Evolutionary conservation across 2,113 vertebrate genomes (phyloP), one percentile per base, ranked within the genome.

Genomic region (Bombycilla garrulus): DNA sequence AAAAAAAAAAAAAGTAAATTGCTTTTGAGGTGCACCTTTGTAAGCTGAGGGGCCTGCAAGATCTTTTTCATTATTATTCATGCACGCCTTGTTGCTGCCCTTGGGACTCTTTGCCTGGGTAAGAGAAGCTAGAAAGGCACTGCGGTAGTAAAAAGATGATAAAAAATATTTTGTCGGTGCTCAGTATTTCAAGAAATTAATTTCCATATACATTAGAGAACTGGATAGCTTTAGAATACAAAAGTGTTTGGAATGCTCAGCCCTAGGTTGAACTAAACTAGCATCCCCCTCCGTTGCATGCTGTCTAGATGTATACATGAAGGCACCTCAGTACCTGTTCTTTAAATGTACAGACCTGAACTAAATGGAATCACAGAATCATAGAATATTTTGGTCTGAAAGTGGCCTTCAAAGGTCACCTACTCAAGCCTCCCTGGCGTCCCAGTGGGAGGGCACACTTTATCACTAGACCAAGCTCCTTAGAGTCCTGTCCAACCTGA

Each of bases 281-380:
- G 12, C 10, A 45, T 2, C 2, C 10, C 0, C 2, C 64, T 33
- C n/a, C 45, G 3, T 40, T 73, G 31, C 17, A 12, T 38, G 6
- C 23, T 42, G 4, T 56, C 29, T 35, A 65, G 36, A 22, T 12
- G 6, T n/a, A 13, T 14, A 28, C 7, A 12, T 33, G 31, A 81
- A n/a, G 5, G 10, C 23, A 6, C 5, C 11, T 69, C 35, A 51
- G 18, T 24, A 56, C 2, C 20, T 6, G 1, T 44, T 79, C 26
- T 82, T 85, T 82, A 51, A 79, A 85, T 22, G 19, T 36, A 38
- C 40, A 79, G 16, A 33, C 31, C 3, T 6, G 48, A 33, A 51
- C 36, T 51, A 56, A 54, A 35, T 36, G 15, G 35, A 72, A 80
- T 21, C 23, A 48, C 16, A 53, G n/a, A n/a, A 24, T 48, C 25